A percentile compares a stretch with the other conserved stretches of the same genome.
These are phyloP conservation scores for Xestia ashworthii DNA, from an alignment of 2,888 invertebrate genomes.

Conservation along the genomic window DNA sequence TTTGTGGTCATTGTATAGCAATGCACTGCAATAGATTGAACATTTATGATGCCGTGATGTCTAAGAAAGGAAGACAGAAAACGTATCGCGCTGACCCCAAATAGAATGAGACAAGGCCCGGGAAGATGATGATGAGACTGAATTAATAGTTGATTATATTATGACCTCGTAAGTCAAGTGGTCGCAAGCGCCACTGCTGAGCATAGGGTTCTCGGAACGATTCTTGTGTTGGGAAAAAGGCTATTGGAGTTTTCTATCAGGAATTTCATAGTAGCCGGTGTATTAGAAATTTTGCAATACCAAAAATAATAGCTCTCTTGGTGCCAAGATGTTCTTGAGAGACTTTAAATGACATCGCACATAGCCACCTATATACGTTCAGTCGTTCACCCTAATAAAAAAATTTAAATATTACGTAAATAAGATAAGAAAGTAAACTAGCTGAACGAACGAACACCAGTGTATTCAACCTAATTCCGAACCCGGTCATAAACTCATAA, in stretches of 20 bases:
- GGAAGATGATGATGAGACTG: neutral
- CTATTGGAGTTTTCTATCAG: neutral
- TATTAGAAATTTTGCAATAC: neutral
- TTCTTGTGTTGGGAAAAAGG: neutral
- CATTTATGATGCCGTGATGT: neutral
- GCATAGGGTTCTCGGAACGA: neutral
- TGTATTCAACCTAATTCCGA: slow-evolving; percentile 3
- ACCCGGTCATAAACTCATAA: slow-evolving; percentile 21
- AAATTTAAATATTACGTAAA: neutral
- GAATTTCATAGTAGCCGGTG: neutral
- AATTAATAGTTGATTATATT: neutral
- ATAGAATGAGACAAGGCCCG: neutral
- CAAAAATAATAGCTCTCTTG: neutral
- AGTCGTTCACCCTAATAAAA: neutral
- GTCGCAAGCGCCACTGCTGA: neutral
- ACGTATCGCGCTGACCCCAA: neutral
- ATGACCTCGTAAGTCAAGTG: neutral
- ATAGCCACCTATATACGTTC: neutral
- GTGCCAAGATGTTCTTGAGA: neutral
- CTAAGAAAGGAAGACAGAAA: neutral
- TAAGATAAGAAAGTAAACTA: neutral
- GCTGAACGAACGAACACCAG: neutral
- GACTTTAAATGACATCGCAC: neutral
- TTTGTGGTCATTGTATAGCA: neutral
- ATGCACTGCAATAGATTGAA: neutral